These are phyloP conservation scores for Xiphorhynchus erythropygius DNA, from an alignment of 2,797 vertebrate genomes.

Conservation along the genomic window DNA sequence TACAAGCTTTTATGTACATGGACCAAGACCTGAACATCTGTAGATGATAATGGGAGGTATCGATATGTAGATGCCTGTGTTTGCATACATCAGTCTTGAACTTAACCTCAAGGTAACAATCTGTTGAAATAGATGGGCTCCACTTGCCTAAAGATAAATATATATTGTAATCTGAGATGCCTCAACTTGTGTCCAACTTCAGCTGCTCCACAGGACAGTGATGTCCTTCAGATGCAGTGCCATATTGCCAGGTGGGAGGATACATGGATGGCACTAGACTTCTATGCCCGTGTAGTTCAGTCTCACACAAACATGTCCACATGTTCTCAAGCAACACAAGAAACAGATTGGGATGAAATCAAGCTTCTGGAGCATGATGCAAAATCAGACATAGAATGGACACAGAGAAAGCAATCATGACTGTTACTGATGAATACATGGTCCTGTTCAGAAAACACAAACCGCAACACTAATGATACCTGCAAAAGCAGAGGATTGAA, in stretches of 20 bases:
- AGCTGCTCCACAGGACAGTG: not conserved
- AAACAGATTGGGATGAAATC: not conserved
- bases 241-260: not conserved
- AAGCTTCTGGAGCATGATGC: not conserved
- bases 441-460: not conserved
- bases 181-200: accelerated
- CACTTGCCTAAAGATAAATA: not conserved
- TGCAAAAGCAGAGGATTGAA: not conserved
- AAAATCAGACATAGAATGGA: not conserved
- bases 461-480: not conserved
- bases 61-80: accelerated
- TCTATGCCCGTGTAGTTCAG: not conserved
- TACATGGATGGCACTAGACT: not conserved
- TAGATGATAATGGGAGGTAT: not conserved
- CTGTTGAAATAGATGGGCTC: not conserved
- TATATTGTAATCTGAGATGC: not conserved
- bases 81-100: not conserved
- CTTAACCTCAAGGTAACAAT: not conserved
- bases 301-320: not conserved
- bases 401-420: not conserved
- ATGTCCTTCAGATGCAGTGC: not conserved
- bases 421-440: not conserved
- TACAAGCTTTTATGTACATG: not conserved
- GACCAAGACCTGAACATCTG: not conserved
- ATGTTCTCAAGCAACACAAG: not conserved